Base-by-base conservation (phyloP, 2,113 vertebrate species). In the Tauraco erythrolophus region DNA sequence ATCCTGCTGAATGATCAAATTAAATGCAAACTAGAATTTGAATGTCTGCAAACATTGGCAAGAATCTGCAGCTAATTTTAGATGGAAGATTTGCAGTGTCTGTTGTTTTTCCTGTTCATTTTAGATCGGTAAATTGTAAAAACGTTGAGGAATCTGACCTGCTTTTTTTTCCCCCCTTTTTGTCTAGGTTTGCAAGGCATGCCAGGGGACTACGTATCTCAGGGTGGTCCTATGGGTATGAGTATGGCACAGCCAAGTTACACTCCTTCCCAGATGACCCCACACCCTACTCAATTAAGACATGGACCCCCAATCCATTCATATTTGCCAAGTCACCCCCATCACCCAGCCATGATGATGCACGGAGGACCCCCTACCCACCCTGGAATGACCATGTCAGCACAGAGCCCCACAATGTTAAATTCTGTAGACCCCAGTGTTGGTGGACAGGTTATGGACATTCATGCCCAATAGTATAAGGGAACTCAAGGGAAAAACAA, bases 211-310 rank as follows among this genome's bases (percentile, higher is more conserved):
- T 99, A 98, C 96, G 98, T 99, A 98, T 99, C 99, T 99, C 99
- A 99, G 99, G 99, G 99, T 98, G 99, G 99, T 99, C 99, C 99
- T 98, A 98, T 99, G 99, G 99, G 99, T 99, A 99, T 99, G 99
- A 99, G 99, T 99, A 99, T 99, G 99, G 99, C 99, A 98, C 99
- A 99, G 97, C 98, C 98, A 97, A 99, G 98, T 97, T 99, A 98
- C 98, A 98, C 98, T 98, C 98, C 98, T 98, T 98, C 99, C 98
- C 99, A 98, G 98, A 99, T 99, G 99, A 98, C 99, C 98, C 98
- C 98, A 97, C 98, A 99, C 97, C 98, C 98, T 96, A 97, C 98
- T 98, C 99, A 99, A 53, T 99, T 99, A 97, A 98, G 99, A 99
- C 99, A 99, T 96, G 98, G 99, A 98, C 98, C 98, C 98, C 97